Percentiles rank a stretch among this genome's conserved stretches.
These are phyloP conservation scores for Drosophila punjabiensis DNA, from an alignment of 1,140 invertebrate species.

Conservation along the genomic window DNA sequence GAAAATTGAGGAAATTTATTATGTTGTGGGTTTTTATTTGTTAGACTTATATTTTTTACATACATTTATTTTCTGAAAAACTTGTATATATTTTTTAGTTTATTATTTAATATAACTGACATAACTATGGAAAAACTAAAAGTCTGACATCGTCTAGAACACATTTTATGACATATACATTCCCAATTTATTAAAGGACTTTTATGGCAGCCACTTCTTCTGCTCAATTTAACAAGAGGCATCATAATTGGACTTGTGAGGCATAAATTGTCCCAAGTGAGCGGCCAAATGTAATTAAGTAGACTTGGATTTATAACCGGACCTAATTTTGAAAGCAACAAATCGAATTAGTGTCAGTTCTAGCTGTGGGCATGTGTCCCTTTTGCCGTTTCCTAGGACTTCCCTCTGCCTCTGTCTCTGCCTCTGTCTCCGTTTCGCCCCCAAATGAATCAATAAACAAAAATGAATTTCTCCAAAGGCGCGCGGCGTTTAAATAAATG, in stretches of 20 bases:
- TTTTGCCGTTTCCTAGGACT: background rate
- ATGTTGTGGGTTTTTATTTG: background rate
- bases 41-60: background rate
- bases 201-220: slow-evolving; percentile 8
- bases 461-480: slow-evolving; percentile 42
- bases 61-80: background rate
- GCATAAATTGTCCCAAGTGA: slow-evolving; percentile 28
- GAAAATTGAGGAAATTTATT: background rate
- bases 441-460: slow-evolving; percentile 65
- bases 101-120: background rate
- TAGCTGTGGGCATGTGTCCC: slow-evolving; percentile 12
- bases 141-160: background rate
- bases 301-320: slow-evolving; percentile 49
- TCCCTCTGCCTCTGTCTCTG: background rate
- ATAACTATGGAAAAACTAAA: background rate
- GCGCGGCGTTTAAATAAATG: slow-evolving; percentile 70
- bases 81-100: background rate
- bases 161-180: background rate
- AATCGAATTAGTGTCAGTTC: slow-evolving; percentile 61
- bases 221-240: background rate
- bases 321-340: slow-evolving; percentile 49
- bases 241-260: slow-evolving; percentile 17
- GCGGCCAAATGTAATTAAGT: slow-evolving; percentile 53
- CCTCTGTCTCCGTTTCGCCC: background rate
- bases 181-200: background rate